Conservation (phyloP, 2,797 vertebrate species). For the Heteromormyrus szaboi region DNA sequence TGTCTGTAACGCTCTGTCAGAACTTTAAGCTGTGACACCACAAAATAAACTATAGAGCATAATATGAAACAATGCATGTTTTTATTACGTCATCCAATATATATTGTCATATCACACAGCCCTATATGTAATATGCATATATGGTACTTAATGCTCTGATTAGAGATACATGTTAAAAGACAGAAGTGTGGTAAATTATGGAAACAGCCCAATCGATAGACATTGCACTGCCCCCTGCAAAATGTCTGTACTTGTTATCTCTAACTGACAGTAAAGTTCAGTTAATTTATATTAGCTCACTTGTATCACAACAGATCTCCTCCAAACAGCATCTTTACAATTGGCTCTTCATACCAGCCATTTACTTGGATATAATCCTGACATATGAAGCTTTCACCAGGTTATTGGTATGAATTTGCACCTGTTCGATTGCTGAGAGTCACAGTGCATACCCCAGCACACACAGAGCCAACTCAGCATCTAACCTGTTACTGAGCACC, state of each 20-base stretch:
- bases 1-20: background rate
- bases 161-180: background rate
- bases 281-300: background rate
- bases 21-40: background rate
- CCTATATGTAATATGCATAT: background rate
- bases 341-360: background rate
- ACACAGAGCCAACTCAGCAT: background rate
- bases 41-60: too few relatives aligned
- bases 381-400: background rate
- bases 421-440: background rate
- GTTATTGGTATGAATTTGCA: background rate
- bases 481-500: background rate
- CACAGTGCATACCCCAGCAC: background rate
- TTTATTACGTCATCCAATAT: background rate
- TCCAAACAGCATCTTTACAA: background rate
- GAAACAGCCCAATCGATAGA: background rate
- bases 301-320: background rate
- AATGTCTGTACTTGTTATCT: background rate
- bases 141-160: background rate
- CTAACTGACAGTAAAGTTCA: background rate
- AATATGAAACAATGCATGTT: background rate
- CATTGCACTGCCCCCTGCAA: background rate
- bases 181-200: background rate
- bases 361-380: background rate
- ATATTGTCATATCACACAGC: background rate